phyloP scores from a whole-genome alignment of 1,140 invertebrate species.

The Sarcophaga peregrina region DNA sequence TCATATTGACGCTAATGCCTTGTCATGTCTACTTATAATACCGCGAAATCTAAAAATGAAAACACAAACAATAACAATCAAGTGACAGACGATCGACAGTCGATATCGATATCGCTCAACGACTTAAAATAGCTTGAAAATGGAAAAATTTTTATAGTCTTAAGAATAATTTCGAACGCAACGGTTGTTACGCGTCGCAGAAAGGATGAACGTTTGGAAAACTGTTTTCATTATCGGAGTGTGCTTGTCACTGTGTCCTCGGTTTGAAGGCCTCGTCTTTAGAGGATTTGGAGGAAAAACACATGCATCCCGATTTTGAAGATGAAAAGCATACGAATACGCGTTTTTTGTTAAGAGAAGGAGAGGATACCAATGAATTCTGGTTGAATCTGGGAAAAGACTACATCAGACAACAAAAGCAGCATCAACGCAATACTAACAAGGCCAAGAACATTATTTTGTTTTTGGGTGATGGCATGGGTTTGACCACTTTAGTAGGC shows the following conservation, averaged over 20 bases:
- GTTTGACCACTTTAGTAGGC: conserved; percentile 79
- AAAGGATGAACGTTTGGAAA: background rate
- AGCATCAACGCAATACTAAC: conserved; percentile 65
- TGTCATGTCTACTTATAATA: background rate
- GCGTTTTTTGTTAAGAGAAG: conserved; percentile 48
- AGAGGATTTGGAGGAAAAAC: background rate
- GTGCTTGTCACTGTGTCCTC: background rate
- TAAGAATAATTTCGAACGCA: background rate
- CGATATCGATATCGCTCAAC: background rate
- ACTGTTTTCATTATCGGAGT: no score
- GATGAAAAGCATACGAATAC: background rate
- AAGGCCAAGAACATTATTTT: conserved; percentile 80
- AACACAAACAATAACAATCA: background rate
- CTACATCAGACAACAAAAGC: conserved; percentile 54
- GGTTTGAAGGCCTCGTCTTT: background rate
- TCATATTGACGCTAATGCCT: background rate
- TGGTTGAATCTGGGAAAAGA: conserved; percentile 62
- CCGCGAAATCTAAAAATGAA: background rate
- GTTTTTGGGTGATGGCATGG: conserved; percentile 87
- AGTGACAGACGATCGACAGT: background rate
- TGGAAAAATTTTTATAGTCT: background rate
- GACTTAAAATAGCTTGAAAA: background rate
- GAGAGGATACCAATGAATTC: conserved; percentile 59
- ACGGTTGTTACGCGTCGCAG: background rate
- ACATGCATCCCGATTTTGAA: conserved; percentile 55